Evolutionary conservation across 2,888 invertebrate genomes (phyloP).

Genomic region (Stenotaenia linearis): DNA sequence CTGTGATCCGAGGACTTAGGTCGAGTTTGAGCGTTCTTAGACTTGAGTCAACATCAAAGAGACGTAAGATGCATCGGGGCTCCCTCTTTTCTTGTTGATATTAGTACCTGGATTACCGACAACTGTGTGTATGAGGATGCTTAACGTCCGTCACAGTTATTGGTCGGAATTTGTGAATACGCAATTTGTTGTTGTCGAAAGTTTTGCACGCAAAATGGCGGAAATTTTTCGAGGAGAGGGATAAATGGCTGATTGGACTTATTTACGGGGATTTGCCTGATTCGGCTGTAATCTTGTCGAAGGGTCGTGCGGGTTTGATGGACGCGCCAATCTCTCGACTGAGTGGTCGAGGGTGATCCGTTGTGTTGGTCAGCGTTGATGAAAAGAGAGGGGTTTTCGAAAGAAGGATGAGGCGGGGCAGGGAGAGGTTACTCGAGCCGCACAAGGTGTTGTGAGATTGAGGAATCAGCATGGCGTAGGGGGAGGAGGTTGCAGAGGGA

Average conservation of each 20-base stretch:
- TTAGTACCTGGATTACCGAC: neutral
- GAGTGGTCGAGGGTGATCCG: neutral
- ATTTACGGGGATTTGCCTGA: constrained; percentile 11
- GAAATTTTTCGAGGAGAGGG: no score
- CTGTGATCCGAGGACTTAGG: constrained; percentile 20
- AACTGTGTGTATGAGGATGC: neutral
- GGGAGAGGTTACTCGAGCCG: neutral
- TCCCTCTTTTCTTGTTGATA: neutral
- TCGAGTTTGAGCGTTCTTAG: constrained; percentile 19
- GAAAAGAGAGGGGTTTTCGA: neutral
- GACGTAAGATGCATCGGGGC: neutral
- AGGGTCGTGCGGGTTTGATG: neutral
- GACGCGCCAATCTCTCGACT: constrained; percentile 16
- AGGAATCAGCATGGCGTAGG: constrained; percentile 33
- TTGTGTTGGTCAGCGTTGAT: neutral
- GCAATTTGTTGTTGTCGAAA: neutral
- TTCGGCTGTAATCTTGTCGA: constrained; percentile 6
- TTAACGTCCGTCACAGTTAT: constrained; percentile 6
- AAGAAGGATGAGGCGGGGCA: neutral
- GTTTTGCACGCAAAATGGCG: no score
- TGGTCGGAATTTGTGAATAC: constrained; percentile 8
- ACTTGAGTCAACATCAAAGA: constrained; percentile 19
- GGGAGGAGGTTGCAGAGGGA: constrained; percentile 15
- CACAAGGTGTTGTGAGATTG: constrained; percentile 27
- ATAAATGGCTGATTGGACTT: neutral